phyloP scores from a whole-genome alignment of 1,140 invertebrate genomes.

The Leptopilina clavipes region DNA sequence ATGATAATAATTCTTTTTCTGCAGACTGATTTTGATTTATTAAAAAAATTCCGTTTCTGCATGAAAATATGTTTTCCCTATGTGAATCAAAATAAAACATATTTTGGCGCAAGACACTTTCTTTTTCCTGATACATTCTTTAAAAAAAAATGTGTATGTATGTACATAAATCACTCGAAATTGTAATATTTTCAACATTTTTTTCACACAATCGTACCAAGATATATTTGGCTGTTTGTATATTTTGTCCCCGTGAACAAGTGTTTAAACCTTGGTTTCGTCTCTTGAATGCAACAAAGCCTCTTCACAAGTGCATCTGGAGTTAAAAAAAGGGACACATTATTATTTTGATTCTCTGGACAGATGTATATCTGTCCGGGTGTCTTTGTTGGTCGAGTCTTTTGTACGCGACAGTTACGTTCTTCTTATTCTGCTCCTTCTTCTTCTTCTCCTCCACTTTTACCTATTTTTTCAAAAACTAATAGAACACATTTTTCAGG shows the following conservation, averaged over 20 bases:
- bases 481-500: slow-evolving; percentile 64
- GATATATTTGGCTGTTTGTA: not conserved
- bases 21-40: too few relatives aligned
- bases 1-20: too few relatives aligned
- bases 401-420: slow-evolving; percentile 29
- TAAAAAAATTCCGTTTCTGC: too few relatives aligned
- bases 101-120: too few relatives aligned
- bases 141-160: too few relatives aligned
- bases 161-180: too few relatives aligned
- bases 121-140: too few relatives aligned
- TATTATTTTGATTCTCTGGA: slow-evolving; percentile 29
- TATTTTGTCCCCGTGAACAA: not conserved
- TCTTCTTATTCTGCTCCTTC: not conserved
- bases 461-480: slow-evolving; percentile 52
- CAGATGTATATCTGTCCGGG: slow-evolving; percentile 43
- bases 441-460: not conserved
- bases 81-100: too few relatives aligned
- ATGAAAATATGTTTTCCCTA: too few relatives aligned
- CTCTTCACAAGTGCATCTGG: not conserved
- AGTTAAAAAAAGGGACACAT: slow-evolving; percentile 20
- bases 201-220: too few relatives aligned
- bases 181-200: too few relatives aligned
- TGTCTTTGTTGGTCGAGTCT: not conserved
- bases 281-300: not conserved
- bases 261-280: slow-evolving; percentile 8